These are phyloP conservation scores for Platyrinchus mystaceus DNA, from an alignment of 2,797 vertebrate genomes.

Conservation along the genomic window DNA sequence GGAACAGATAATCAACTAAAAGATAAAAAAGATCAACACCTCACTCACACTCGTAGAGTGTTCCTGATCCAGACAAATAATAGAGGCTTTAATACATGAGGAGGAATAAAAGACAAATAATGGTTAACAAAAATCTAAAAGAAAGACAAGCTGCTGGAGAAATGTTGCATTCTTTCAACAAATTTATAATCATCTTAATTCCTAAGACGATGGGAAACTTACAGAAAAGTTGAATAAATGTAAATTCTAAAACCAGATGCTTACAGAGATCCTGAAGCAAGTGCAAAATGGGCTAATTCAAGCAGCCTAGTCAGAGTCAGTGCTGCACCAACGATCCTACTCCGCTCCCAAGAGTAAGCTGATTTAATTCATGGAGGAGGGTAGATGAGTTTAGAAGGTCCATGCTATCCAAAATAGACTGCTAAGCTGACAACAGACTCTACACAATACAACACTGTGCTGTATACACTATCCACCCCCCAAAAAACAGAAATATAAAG, in stretches of 20 bases:
- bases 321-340: background rate
- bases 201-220: background rate
- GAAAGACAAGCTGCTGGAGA: background rate
- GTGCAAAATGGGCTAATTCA: background rate
- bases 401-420: background rate
- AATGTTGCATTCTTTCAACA: background rate
- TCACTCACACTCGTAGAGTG: background rate
- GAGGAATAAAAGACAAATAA: background rate
- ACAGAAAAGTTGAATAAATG: background rate
- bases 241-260: background rate
- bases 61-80: background rate
- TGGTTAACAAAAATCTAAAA: background rate
- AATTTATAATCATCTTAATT: background rate
- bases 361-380: background rate
- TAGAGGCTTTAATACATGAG: background rate
- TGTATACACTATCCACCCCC: accelerated
- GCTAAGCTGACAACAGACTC: background rate
- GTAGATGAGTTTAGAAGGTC: background rate
- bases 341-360: background rate
- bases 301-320: background rate
- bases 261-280: background rate
- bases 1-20: background rate
- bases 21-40: background rate
- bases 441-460: background rate
- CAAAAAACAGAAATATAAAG: background rate